Evolutionary conservation across 2,888 invertebrate species (phyloP).

Genomic region (Chorisops tibialis): DNA sequence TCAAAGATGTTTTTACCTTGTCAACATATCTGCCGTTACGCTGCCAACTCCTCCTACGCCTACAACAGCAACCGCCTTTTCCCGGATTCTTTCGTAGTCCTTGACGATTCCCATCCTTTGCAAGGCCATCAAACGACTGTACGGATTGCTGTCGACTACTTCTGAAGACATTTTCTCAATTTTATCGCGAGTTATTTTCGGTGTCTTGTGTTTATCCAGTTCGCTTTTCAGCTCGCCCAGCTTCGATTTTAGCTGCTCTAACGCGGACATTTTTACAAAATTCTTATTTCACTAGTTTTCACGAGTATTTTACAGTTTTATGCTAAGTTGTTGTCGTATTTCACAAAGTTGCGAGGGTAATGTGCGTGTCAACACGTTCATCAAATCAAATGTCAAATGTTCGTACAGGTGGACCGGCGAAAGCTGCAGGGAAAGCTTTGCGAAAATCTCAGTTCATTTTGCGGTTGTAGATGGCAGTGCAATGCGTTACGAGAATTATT

Average conservation of each 20-base stretch:
- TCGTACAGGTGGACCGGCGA: no score
- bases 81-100: slow-evolving; percentile 91
- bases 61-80: slow-evolving; percentile 86
- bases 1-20: slow-evolving; percentile 49
- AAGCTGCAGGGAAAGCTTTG: no score
- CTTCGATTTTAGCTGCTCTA: slow-evolving; percentile 61
- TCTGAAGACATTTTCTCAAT: slow-evolving; percentile 90
- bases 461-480: no score
- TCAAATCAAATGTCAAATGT: no score
- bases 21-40: slow-evolving; percentile 99
- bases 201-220: slow-evolving; percentile 52
- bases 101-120: slow-evolving; percentile 99
- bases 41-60: slow-evolving; percentile 99
- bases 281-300: neutral
- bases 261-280: slow-evolving; percentile 54
- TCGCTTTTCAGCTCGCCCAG: slow-evolving; percentile 65
- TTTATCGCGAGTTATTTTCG: slow-evolving; percentile 58
- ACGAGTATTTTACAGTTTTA: neutral
- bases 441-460: no score
- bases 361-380: no score
- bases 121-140: slow-evolving; percentile 97
- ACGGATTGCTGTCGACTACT: slow-evolving; percentile 97
- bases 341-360: no score
- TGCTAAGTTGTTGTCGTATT: no score
- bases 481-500: no score